Conservation (phyloP, 2,113 vertebrate species). For the Pongo pygmaeus region DNA sequence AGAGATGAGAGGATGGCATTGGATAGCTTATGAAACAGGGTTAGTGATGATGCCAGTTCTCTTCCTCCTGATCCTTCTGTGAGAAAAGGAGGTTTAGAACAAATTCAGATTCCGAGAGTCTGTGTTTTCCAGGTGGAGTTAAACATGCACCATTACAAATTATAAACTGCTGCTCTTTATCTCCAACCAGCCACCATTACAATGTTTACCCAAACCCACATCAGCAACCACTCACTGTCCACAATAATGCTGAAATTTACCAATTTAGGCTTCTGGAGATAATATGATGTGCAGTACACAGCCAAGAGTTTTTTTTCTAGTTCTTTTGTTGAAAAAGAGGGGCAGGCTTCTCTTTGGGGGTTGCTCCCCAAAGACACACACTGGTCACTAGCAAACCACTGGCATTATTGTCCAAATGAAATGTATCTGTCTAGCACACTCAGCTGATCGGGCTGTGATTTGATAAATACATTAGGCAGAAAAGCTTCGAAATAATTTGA, state of each 20-base stretch:
- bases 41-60: neutral
- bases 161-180: neutral
- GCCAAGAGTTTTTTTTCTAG: neutral
- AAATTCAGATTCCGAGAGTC: neutral
- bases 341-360: neutral
- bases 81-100: neutral
- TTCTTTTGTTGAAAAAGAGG: neutral
- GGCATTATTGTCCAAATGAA: neutral
- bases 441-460: neutral
- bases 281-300: neutral
- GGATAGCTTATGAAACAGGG: neutral
- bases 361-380: neutral
- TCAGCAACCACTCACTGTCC: constrained; percentile 19
- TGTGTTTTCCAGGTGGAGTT: neutral
- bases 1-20: neutral
- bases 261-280: neutral
- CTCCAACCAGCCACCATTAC: neutral
- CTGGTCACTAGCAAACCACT: neutral
- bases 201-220: neutral
- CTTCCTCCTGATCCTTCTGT: neutral
- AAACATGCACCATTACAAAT: neutral
- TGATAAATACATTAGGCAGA: constrained; percentile 31
- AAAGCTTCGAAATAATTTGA: constrained; percentile 6
- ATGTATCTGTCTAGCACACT: neutral
- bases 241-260: constrained; percentile 27